Conservation (phyloP, 2,888 invertebrate genomes). For the Leptarthrus brevirostris region DNA sequence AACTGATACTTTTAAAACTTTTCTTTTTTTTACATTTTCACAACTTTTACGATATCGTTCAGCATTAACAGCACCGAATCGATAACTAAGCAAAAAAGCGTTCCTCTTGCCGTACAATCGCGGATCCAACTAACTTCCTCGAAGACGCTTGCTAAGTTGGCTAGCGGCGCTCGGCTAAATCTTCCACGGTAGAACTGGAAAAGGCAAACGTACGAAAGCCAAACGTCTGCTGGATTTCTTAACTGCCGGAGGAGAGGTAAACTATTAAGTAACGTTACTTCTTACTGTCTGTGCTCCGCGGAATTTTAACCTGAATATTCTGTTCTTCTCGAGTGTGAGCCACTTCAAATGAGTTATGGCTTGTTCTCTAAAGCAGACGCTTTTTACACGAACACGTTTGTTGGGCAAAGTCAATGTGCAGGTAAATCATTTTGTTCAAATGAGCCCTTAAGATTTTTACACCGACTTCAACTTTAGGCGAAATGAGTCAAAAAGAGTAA, state of each 20-base stretch:
- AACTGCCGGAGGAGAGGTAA: conserved; percentile 25
- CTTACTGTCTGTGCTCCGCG: conserved; percentile 17
- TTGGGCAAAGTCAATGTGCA: no score
- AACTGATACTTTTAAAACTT: not conserved
- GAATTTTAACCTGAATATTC: conserved; percentile 28
- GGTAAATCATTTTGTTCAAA: no score
- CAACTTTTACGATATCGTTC: not conserved
- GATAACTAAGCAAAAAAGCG: not conserved
- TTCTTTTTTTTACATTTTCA: conserved; percentile 21
- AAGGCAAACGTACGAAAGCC: conserved; percentile 9
- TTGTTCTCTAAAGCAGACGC: conserved; percentile 20
- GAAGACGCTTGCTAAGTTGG: conserved; percentile 18
- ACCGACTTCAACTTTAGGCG: no score
- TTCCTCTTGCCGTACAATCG: conserved; percentile 10
- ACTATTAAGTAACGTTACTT: conserved; percentile 43
- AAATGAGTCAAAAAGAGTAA: no score
- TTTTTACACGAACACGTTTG: conserved; percentile 15
- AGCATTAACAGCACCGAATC: not conserved
- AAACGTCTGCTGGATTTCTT: not conserved
- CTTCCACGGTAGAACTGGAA: conserved; percentile 32
- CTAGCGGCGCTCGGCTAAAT: not conserved
- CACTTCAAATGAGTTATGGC: not conserved
- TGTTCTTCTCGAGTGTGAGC: not conserved
- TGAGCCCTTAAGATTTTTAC: no score
- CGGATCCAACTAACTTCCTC: conserved; percentile 39